phyloP scores from a whole-genome alignment of 30 jellyfish, hydroid and myxozoan genomes.

The Chironex yamaguchii region DNA sequence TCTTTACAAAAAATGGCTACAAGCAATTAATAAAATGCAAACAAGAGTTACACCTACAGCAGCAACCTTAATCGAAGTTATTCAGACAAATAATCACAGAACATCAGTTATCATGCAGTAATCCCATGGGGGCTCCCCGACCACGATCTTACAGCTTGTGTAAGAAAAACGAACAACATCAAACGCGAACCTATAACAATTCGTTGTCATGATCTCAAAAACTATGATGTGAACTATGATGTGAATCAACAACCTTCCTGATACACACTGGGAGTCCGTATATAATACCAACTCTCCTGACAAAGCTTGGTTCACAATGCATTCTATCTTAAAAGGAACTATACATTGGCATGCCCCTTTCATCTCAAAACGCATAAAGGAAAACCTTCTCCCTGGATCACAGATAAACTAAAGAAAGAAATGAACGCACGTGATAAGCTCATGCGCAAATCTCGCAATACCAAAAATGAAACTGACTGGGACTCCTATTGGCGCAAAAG shows the following conservation, averaged over 20 bases:
- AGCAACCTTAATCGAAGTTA: slow-evolving; percentile 43
- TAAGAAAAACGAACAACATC: slow-evolving; percentile 48
- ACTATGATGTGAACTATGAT: slow-evolving; percentile 19
- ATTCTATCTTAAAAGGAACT: background rate
- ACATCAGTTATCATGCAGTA: background rate
- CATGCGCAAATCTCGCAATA: slow-evolving; percentile 25
- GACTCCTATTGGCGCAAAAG: slow-evolving; percentile 38
- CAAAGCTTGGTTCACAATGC: slow-evolving; percentile 11
- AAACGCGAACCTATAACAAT: slow-evolving; percentile 30
- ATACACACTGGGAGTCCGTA: slow-evolving; percentile 37
- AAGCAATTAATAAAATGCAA: slow-evolving; percentile 7
- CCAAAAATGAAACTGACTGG: slow-evolving; percentile 30
- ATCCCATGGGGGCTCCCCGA: slow-evolving; percentile 15
- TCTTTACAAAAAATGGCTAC: background rate
- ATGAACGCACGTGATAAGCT: slow-evolving; percentile 63
- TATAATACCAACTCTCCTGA: slow-evolving; percentile 25
- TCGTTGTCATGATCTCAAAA: slow-evolving; percentile 14
- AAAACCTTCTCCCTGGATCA: slow-evolving; percentile 59
- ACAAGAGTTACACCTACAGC: slow-evolving; percentile 51
- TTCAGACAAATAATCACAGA: slow-evolving; percentile 4
- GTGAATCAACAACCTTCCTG: slow-evolving; percentile 27
- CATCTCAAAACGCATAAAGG: slow-evolving; percentile 31
- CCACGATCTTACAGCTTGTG: slow-evolving; percentile 48
- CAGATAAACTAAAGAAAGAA: slow-evolving; percentile 22
- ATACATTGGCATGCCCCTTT: slow-evolving; percentile 40